phyloP scores from a whole-genome alignment of 2,797 vertebrate species.

The Carcharodon carcharias region DNA sequence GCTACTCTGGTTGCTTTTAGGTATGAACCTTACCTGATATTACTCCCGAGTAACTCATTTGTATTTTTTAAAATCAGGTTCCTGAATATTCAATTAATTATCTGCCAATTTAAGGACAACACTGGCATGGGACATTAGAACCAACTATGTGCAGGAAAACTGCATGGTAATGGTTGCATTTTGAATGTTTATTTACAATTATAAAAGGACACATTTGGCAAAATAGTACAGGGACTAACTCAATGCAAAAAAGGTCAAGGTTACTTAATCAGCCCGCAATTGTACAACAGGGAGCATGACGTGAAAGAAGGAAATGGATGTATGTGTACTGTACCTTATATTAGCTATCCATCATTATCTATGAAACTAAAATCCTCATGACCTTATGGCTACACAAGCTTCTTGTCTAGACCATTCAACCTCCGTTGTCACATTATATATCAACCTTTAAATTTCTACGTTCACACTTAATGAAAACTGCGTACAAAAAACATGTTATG shows the following conservation, averaged over 20 bases:
- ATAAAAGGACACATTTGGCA: background rate
- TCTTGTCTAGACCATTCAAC: background rate
- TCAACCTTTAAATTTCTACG: background rate
- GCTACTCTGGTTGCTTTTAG: background rate
- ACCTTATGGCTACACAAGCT: background rate
- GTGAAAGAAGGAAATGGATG: background rate
- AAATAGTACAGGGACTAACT: background rate
- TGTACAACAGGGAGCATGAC: background rate
- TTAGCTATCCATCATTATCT: background rate
- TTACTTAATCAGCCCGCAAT: background rate
- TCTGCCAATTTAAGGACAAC: background rate
- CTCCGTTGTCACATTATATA: background rate
- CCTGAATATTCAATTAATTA: background rate
- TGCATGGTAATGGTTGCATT: background rate
- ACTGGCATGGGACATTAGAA: background rate
- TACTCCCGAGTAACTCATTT: background rate
- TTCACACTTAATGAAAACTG: background rate
- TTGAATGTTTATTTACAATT: background rate
- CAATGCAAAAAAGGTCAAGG: background rate
- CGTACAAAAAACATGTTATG: background rate
- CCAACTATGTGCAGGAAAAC: background rate
- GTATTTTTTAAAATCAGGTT: background rate
- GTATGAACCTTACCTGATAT: background rate
- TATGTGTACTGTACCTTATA: background rate
- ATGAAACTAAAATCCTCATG: background rate